A percentile compares a stretch with the other conserved stretches of the same genome.
phyloP scores from a whole-genome alignment of 2,113 vertebrate genomes.

The Chrysemys picta region DNA sequence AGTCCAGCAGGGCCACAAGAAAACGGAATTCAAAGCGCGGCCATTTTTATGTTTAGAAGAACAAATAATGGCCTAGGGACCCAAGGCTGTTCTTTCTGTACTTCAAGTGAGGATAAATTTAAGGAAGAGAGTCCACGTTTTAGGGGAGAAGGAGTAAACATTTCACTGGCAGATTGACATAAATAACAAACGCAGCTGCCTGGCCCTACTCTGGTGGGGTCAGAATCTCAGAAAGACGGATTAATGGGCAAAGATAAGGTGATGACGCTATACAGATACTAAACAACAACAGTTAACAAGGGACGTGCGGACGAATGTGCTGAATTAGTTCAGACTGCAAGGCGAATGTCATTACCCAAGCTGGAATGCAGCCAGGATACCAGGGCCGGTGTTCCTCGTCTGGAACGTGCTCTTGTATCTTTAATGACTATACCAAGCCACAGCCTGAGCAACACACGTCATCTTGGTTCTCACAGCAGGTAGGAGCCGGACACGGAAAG shows the following conservation, averaged over 20 bases:
- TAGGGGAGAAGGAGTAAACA: background rate
- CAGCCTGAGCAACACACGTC: background rate
- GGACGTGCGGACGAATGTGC: constrained; percentile 8
- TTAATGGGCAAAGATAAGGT: constrained; percentile 25
- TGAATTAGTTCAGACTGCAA: background rate
- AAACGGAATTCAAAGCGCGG: background rate
- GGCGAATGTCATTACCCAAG: background rate
- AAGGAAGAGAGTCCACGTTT: background rate
- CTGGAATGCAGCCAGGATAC: background rate
- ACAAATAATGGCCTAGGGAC: background rate
- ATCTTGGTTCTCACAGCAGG: background rate
- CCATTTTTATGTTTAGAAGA: background rate
- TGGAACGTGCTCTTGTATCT: background rate
- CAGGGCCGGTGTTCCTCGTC: background rate
- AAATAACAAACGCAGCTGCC: constrained; percentile 47
- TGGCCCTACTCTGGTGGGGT: constrained; percentile 19
- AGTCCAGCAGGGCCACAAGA: background rate
- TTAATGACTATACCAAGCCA: background rate
- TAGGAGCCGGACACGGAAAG: background rate
- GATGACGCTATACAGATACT: background rate
- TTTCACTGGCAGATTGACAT: constrained; percentile 37
- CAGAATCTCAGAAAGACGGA: background rate
- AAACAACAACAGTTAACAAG: background rate
- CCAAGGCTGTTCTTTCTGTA: background rate
- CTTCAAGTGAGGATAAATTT: background rate